Conservation (phyloP, 2,113 vertebrate species). For the Gulo gulo region DNA sequence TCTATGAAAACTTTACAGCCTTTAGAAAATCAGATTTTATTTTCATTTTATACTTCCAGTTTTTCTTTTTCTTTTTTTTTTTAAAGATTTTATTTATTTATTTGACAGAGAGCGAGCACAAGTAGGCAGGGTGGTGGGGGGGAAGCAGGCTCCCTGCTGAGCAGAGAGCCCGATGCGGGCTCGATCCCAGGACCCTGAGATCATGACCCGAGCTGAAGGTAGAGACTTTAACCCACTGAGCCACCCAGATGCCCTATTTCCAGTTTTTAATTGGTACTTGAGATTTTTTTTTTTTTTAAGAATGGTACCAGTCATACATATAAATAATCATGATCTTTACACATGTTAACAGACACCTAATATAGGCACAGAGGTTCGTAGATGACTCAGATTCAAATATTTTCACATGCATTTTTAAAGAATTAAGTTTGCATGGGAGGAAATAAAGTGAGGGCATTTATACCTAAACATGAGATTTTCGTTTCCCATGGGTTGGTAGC, state of each 20-base stretch:
- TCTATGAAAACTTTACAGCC: background rate
- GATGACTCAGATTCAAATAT: background rate
- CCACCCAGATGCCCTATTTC: too few species aligned
- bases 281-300: background rate
- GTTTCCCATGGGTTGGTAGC: background rate
- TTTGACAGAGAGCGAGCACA: too few species aligned
- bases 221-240: too few species aligned
- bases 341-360: background rate
- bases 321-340: background rate
- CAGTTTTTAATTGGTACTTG: background rate
- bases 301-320: background rate
- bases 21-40: background rate
- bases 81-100: background rate
- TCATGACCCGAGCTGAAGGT: too few species aligned
- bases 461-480: background rate
- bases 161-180: too few species aligned
- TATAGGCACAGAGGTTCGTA: background rate
- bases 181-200: too few species aligned
- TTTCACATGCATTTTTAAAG: background rate
- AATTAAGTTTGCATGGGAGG: background rate
- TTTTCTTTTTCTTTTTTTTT: background rate
- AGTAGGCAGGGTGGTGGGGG: too few species aligned
- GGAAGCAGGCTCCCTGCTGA: too few species aligned
- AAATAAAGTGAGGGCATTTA: background rate
- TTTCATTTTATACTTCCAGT: background rate